phyloP scores from a whole-genome alignment of 2,888 invertebrate species.

The Rhagonycha lutea region DNA sequence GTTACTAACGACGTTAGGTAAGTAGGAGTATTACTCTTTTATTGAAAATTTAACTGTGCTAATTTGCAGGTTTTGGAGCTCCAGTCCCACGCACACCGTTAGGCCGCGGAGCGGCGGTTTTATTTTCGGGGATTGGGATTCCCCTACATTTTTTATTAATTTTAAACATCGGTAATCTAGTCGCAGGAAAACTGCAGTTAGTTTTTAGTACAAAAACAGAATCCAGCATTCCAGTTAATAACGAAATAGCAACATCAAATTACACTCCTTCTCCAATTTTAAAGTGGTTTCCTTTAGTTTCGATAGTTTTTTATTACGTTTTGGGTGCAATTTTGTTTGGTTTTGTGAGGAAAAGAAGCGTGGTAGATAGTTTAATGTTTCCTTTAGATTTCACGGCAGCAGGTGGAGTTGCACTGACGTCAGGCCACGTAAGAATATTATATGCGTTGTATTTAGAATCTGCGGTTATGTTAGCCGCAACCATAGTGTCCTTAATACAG shows the following conservation, averaged over 20 bases:
- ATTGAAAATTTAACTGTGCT: not conserved
- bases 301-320: constrained; percentile 61
- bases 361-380: constrained; percentile 64
- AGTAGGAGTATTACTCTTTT: constrained; percentile 18
- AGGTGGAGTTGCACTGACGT: constrained; percentile 67
- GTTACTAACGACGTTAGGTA: constrained; percentile 72
- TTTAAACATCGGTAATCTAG: constrained; percentile 59
- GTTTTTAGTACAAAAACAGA: constrained; percentile 42
- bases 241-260: constrained; percentile 3
- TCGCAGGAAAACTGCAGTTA: constrained; percentile 57
- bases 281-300: constrained; percentile 54
- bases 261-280: constrained; percentile 44
- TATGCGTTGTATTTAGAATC: constrained; percentile 72
- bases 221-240: constrained; percentile 19
- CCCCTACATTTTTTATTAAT: constrained; percentile 69
- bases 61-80: constrained; percentile 68
- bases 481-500: constrained; percentile 63
- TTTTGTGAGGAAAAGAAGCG: constrained; percentile 55
- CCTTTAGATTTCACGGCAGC: constrained; percentile 73
- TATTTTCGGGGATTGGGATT: constrained; percentile 69
- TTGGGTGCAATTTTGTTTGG: constrained; percentile 67
- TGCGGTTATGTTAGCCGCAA: constrained; percentile 66
- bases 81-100: constrained; percentile 69
- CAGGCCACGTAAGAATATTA: constrained; percentile 62
- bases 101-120: constrained; percentile 64